Base-by-base conservation (phyloP, 2,113 vertebrate species). In the Lepus europaeus region DNA sequence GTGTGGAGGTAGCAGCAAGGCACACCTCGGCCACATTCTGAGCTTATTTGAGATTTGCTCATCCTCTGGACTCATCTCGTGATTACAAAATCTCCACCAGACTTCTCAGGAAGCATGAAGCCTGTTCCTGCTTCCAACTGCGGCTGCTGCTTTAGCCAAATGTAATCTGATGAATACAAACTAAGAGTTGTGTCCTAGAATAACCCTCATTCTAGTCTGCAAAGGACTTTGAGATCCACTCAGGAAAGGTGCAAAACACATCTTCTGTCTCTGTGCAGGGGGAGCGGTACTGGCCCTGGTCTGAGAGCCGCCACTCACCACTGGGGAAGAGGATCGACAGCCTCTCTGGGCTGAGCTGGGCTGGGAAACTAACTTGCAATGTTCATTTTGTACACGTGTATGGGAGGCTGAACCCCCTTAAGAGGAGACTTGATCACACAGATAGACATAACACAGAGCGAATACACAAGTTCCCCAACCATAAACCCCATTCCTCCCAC, bases 131-230 rank as follows among this genome's bases (percentile, higher is more conserved):
- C 76, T 87, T 97, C 95, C 94, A 96, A 96, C 85, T 95, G 92
- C 3, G n/a, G 86, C 90, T 92, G 53, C 85, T 89, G 68, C 85
- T 93, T 95, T 85, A 82, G 95, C 96, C 97, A 97, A 97, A 72
- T 94, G 90, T 92, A 96, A 96, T 92, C 79, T 92, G 94, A 92
- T 95, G 96, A 97, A 96, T 96, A 92, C 87, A 97, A 97, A 97
- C 90, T 90, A 96, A 93, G 95, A 86, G 79, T 45, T 73, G 84
- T 96, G 93, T 97, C 96, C 97, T 80, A 56, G 95, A 49, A 94
- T 97, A 92, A 97, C 96, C 97, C 87, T 93, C 45, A 83, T 95
- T 97, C 69, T 95, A 93, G 33, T 94, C 92, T 94, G 81, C 56
- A 51, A 93, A 93, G 76, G 31, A 66, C 90, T 94, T 95, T 97